Evolutionary conservation across 2,888 invertebrate genomes (phyloP).

Genomic region (Megaustenia siamemsis): DNA sequence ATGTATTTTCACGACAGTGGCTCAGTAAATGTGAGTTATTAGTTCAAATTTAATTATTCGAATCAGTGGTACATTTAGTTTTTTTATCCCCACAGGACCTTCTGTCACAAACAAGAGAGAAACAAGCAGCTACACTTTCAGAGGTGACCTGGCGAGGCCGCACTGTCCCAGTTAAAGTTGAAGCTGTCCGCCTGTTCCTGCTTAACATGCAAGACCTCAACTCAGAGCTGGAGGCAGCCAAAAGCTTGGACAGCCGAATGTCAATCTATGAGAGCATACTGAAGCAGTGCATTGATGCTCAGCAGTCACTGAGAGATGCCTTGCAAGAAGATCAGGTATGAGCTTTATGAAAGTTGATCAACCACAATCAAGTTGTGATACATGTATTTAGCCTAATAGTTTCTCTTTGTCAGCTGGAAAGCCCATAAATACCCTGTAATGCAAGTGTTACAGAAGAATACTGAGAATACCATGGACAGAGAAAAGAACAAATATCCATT

Average conservation of each 20-base stretch:
- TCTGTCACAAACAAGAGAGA: conserved; percentile 81
- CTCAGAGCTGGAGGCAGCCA: conserved; percentile 75
- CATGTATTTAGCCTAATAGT: too few relatives aligned
- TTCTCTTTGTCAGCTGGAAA: too few relatives aligned
- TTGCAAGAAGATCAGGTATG: conserved; percentile 81
- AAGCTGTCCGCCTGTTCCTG: conserved; percentile 82
- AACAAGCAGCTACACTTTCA: conserved; percentile 88
- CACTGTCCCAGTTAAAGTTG: conserved; percentile 90
- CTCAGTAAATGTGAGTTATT: too few relatives aligned
- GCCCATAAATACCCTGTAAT: too few relatives aligned
- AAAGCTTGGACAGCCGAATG: conserved; percentile 84
- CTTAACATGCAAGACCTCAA: conserved; percentile 75
- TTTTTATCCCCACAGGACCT: background rate
- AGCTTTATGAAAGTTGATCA: too few relatives aligned
- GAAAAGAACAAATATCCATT: too few relatives aligned
- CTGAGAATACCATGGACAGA: too few relatives aligned
- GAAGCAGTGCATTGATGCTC: conserved; percentile 96
- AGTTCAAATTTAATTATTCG: too few relatives aligned
- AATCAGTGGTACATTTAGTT: too few relatives aligned
- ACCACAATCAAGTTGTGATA: too few relatives aligned
- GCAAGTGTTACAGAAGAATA: too few relatives aligned
- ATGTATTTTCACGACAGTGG: too few relatives aligned
- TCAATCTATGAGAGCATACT: conserved; percentile 93
- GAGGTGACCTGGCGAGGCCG: conserved; percentile 94
- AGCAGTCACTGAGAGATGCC: conserved; percentile 90